A percentile compares a stretch with the other conserved stretches of the same genome.
Evolutionary conservation across 2,797 vertebrate species (phyloP).

Genomic region (Acridotheres tristis): DNA sequence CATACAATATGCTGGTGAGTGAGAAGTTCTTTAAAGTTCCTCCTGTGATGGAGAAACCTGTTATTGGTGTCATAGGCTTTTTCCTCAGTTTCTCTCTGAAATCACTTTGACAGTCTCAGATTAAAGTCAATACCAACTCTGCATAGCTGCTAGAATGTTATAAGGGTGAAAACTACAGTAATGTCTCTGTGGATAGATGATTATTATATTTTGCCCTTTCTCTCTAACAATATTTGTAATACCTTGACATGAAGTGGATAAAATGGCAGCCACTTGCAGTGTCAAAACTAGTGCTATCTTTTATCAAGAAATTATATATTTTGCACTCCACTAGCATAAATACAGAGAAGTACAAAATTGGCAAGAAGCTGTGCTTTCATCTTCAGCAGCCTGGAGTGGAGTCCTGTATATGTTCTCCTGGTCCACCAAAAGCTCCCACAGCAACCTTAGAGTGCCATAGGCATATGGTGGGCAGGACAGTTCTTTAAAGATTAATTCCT

Average conservation of each 20-base stretch:
- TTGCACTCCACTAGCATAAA: not conserved
- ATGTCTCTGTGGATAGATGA: not conserved
- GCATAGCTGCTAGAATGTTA: not conserved
- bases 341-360: not conserved
- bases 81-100: not conserved
- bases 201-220: not conserved
- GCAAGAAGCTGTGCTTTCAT: not conserved
- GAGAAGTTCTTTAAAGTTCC: not conserved
- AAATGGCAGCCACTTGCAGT: slow-evolving; percentile 64
- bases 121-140: not conserved
- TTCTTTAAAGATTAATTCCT: not conserved
- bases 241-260: slow-evolving; percentile 79
- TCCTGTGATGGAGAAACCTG: not conserved
- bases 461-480: not conserved
- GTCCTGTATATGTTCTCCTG: not conserved
- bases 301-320: not conserved
- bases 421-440: not conserved
- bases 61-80: not conserved
- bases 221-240: slow-evolving; percentile 45
- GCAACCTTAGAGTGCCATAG: not conserved
- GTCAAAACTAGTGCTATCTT: slow-evolving; percentile 69
- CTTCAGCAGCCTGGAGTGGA: not conserved
- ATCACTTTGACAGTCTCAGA: not conserved
- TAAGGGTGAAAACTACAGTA: not conserved
- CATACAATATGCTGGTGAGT: not conserved